A percentile compares a stretch with the other conserved stretches of the same genome.
phyloP scores from a whole-genome alignment of 2,113 vertebrate genomes.

The Zeus faber region DNA sequence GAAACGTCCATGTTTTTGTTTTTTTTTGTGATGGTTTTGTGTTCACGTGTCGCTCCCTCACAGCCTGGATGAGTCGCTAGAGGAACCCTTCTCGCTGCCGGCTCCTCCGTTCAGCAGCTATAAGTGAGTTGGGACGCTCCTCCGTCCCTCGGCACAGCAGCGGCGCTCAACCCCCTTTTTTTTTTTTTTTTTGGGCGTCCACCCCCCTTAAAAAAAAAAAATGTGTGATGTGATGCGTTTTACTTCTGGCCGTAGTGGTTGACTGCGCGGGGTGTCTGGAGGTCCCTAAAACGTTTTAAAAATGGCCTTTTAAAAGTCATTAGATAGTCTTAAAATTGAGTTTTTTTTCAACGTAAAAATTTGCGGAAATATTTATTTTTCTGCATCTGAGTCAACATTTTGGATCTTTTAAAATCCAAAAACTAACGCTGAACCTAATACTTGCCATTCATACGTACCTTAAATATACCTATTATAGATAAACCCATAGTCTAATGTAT shows the following conservation, averaged over 20 bases:
- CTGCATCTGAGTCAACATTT: too few species aligned
- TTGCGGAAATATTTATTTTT: too few species aligned
- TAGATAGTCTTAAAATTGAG: too few species aligned
- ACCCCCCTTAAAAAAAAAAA: neutral
- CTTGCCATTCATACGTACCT: too few species aligned
- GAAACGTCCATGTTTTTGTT: too few species aligned
- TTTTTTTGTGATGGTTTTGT: too few species aligned
- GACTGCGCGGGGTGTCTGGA: neutral
- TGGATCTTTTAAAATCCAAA: too few species aligned
- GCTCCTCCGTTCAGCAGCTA: constrained; percentile 67
- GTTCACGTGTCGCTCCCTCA: constrained; percentile 49
- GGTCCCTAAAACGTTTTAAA: constrained; percentile 23
- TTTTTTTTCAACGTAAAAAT: too few species aligned
- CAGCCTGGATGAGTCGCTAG: constrained; percentile 78
- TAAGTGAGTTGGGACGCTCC: constrained; percentile 77
- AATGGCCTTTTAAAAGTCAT: constrained; percentile 42
- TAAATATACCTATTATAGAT: too few species aligned
- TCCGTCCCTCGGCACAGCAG: constrained; percentile 32
- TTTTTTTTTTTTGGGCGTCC: constrained; percentile 25
- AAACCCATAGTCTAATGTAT: too few species aligned
- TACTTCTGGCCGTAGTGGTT: too few species aligned
- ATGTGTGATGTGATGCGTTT: neutral
- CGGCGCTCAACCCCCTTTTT: constrained; percentile 57
- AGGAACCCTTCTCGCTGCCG: constrained; percentile 70
- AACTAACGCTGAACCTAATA: too few species aligned